phyloP scores from a whole-genome alignment of 2,797 vertebrate species.

The Bucorvus abyssinicus region DNA sequence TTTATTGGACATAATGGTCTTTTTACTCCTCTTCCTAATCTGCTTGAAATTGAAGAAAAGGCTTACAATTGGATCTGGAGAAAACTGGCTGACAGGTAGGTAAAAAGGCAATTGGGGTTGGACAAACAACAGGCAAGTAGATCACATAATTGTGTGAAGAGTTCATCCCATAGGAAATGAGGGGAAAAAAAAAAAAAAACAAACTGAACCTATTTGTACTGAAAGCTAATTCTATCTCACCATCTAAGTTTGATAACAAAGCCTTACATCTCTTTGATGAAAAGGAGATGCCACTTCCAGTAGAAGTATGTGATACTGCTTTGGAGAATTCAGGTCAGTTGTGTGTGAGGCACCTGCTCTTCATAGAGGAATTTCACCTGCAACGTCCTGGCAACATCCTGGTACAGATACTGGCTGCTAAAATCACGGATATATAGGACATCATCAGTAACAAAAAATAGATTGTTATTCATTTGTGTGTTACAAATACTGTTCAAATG shows the following conservation, averaged over 20 bases:
- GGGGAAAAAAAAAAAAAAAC: background rate
- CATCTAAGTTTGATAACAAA: background rate
- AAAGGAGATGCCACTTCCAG: background rate
- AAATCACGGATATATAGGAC: background rate
- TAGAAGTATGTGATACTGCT: background rate
- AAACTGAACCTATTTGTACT: background rate
- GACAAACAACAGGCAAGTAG: background rate
- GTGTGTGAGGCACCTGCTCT: background rate
- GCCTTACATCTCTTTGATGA: background rate
- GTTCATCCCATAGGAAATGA: background rate
- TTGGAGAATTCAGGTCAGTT: background rate
- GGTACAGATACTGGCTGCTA: background rate
- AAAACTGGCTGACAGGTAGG: background rate
- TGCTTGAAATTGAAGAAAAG: background rate
- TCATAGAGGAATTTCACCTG: background rate
- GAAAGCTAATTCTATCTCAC: background rate
- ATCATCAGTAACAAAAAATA: background rate
- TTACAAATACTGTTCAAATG: background rate
- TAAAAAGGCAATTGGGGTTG: background rate
- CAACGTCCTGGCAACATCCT: background rate
- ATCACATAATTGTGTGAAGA: background rate
- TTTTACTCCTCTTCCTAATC: background rate
- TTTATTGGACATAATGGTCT: background rate
- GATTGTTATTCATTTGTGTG: background rate
- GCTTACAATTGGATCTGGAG: background rate